Evolutionary conservation across 2,113 vertebrate genomes (phyloP).

Genomic region (Rhynchopsitta pachyrhyncha): DNA sequence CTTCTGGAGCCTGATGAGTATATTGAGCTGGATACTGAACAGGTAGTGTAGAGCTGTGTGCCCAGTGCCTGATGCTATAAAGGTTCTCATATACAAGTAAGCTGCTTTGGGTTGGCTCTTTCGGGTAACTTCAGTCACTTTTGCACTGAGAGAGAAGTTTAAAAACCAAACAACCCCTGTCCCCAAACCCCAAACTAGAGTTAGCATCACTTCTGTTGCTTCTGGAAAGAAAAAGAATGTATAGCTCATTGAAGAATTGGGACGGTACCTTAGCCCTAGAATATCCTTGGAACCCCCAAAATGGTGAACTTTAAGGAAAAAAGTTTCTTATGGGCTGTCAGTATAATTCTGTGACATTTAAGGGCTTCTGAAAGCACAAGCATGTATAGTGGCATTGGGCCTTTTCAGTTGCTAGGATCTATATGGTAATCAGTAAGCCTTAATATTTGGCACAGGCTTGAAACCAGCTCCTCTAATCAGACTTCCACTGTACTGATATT

Average conservation of each 20-base stretch:
- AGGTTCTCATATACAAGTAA: background rate
- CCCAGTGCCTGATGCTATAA: background rate
- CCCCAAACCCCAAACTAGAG: background rate
- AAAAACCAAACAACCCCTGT: accelerated
- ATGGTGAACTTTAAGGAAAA: background rate
- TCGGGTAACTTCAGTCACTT: background rate
- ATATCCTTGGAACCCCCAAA: background rate
- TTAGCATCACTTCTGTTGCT: background rate
- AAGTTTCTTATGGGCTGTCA: background rate
- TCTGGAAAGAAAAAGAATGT: background rate
- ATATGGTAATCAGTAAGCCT: background rate
- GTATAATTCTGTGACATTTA: background rate
- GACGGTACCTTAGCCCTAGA: accelerated
- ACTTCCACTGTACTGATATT: background rate
- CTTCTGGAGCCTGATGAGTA: background rate
- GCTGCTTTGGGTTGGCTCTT: background rate
- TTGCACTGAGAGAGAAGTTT: background rate
- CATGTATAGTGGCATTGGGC: background rate
- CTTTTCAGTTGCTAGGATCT: background rate
- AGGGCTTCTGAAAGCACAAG: background rate
- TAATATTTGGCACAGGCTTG: background rate
- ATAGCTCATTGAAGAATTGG: background rate
- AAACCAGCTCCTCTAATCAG: background rate
- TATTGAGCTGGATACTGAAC: background rate
- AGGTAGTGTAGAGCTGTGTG: background rate